These are phyloP conservation scores for Eptatretus atami DNA, from an alignment of 2,797 vertebrate species.

Conservation along the genomic window DNA sequence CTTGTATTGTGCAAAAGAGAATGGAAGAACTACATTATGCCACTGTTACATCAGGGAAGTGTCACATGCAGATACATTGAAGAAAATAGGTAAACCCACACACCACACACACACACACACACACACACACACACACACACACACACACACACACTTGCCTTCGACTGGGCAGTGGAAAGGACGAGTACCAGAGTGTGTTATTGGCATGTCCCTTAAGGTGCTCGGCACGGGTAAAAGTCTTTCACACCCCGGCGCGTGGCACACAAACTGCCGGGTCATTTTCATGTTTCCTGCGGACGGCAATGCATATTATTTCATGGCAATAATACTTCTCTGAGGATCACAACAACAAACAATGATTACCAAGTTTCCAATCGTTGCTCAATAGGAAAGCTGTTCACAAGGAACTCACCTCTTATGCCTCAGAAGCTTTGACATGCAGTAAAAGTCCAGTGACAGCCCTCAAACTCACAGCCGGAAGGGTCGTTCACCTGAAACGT, in stretches of 20 bases:
- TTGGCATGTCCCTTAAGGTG: conserved; percentile 88
- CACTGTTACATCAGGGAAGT: too few species aligned
- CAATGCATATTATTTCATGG: conserved; percentile 1
- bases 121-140: too few species aligned
- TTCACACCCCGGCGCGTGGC: conserved; percentile 69
- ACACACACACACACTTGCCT: conserved; percentile 20
- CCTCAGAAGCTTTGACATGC: conserved; percentile 89
- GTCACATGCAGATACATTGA: too few species aligned
- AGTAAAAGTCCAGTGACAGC: conserved; percentile 90
- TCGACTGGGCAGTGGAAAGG: conserved; percentile 76
- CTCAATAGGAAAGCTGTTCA: too few species aligned
- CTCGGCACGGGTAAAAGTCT: conserved; percentile 84
- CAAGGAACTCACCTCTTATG: conserved; percentile 43
- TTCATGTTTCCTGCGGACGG: conserved; percentile 44
- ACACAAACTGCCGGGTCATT: conserved; percentile 69
- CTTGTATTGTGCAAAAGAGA: too few species aligned
- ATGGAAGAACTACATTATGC: too few species aligned
- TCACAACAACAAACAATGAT: conserved; percentile 5
- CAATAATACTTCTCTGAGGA: conserved; percentile 5
- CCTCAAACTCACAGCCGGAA: conserved; percentile 82
- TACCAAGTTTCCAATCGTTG: too few species aligned
- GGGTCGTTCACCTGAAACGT: conserved; percentile 47
- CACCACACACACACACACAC: too few species aligned
- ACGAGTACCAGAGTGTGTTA: conserved; percentile 85
- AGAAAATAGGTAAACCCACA: too few species aligned